Evolutionary conservation across 1,140 invertebrate genomes (phyloP).

Genomic region (Spodoptera frugiperda): DNA sequence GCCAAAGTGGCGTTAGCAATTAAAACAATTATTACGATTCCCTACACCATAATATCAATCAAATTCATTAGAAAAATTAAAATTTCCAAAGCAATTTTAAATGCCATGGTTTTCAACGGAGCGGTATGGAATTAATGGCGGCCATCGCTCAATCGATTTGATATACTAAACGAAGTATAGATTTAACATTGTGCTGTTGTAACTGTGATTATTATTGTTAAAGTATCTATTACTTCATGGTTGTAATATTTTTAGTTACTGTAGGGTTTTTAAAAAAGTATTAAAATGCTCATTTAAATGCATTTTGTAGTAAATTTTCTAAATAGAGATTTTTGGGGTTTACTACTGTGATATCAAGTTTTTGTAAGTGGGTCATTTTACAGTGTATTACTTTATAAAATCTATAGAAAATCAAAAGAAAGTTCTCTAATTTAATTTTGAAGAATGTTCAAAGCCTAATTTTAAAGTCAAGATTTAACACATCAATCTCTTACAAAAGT

Average conservation of each 20-base stretch:
- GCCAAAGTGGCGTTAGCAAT: constrained; percentile 35
- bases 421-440: too few relatives aligned
- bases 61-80: constrained; percentile 35
- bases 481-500: too few relatives aligned
- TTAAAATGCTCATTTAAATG: neutral
- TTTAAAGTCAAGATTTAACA: too few relatives aligned
- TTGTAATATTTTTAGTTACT: neutral
- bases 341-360: too few relatives aligned
- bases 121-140: constrained; percentile 26
- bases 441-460: too few relatives aligned
- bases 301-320: too few relatives aligned
- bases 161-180: neutral
- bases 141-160: constrained; percentile 29
- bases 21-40: constrained; percentile 40
- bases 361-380: too few relatives aligned
- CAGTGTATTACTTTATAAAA: too few relatives aligned
- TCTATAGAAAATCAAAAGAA: too few relatives aligned
- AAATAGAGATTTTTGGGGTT: too few relatives aligned
- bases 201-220: neutral
- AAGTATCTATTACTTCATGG: constrained; percentile 18
- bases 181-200: constrained; percentile 12
- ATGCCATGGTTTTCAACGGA: constrained; percentile 25
- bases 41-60: constrained; percentile 31
- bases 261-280: neutral
- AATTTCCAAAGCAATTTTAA: constrained; percentile 41